Base-by-base conservation (phyloP, 1,140 invertebrate genomes). In the Drosophila persimilis region DNA sequence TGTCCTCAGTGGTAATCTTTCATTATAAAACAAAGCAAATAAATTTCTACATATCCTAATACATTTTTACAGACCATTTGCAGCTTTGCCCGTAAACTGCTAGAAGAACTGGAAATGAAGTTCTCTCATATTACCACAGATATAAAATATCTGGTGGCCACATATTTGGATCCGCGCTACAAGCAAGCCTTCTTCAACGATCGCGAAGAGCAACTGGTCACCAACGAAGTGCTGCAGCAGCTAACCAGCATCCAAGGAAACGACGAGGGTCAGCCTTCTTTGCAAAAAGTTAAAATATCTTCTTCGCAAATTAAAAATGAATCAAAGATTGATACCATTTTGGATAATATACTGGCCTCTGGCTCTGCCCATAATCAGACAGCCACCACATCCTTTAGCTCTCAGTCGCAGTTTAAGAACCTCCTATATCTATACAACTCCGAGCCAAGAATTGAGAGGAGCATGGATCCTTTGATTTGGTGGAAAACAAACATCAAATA, bases 161-260 rank as follows among this genome's bases (percentile, higher is more conserved):
- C 79, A 3, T 83, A 84, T 46, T 84, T 83, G 47, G 79, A 83
- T 79, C 79, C 79, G 2, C 66, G 79, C 1, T 83, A 83, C 43
- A 83, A 83, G 35, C 79, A 84, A 15, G 75, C 79, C 0, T 83
- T 83, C 22, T 83, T 83, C 1, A 84, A 35, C 5, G 75, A 83
- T 11, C 70, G 63, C 13, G 70, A 83, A 29, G 65, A 70, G 29
- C 53, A 75, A 6, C 48, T 75, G 20, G 80, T 83, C 7, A 67
- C 76, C n/a, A 69, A 84, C 24, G 65, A 79, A 41, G 41, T 79
- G 22, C 22, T 84, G 7, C 1, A 56, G 7, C 35, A 66, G 22
- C 43, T 77, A 0, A 31, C 26, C 17, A 11, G 31, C 26, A n/a
- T 22, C 3, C 60, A 55, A 6, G 17, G 6, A 1, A 17, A 24